Evolutionary conservation across 2,888 invertebrate species (phyloP), one percentile per base, ranked within the genome.

Genomic region (Eilema caniola): DNA sequence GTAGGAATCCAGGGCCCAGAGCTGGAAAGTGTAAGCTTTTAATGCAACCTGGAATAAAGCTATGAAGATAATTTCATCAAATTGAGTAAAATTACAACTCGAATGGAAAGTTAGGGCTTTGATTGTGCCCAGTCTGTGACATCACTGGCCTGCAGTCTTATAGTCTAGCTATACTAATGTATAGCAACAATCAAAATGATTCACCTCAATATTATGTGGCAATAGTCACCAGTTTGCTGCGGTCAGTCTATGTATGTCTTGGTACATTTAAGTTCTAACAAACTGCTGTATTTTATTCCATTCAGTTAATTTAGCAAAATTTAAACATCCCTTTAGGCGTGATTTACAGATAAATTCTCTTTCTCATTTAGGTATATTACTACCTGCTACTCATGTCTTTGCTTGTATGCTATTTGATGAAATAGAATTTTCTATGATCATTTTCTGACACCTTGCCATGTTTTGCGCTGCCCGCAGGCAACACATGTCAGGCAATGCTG

Each of bases 141-240:
- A 28, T 16, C 69, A 63, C 37, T 16, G 12, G 25, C 41, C 2
- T 60, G 69, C 25, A 65, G 65, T 60, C 69, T n/a, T 12, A n/a
- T 14, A 61, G 69, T 69, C 69, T 65, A 60, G 62, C 60, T 53
- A 28, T 25, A 14, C 37, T 20, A 5, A 10, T 61, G 53, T 47
- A 53, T 25, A 37, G 2, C 24, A 3, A 60, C 28, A n/a, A n/a
- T 20, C 28, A 28, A 23, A 28, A 12, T 69, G 65, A 69, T 10
- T 69, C 69, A 69, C 37, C 24, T 3, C 57, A 28, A 25, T 47
- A 60, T 67, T 60, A 25, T 59, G 59, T 59, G 20, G 7, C 25
- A 11, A 37, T 23, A 47, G 57, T 28, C 66, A 59, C 66, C 28
- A 16, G 57, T 3, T 59, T 53, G 7, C 20, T 53, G 53, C n/a